phyloP scores from a whole-genome alignment of 2,113 vertebrate species.

The Mohoua ochrocephala region DNA sequence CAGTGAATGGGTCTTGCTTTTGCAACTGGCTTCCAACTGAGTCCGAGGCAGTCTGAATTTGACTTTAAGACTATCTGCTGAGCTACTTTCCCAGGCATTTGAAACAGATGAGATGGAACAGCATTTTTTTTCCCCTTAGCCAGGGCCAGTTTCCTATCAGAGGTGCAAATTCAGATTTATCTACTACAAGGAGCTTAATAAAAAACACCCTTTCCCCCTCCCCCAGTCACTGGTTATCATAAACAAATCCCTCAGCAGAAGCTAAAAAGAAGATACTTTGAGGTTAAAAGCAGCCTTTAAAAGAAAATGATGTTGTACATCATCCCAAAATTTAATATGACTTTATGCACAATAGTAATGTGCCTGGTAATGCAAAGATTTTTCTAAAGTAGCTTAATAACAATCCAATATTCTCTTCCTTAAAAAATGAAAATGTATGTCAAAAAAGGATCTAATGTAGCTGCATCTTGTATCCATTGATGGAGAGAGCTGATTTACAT shows the following conservation, averaged over 20 bases:
- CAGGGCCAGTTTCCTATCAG: conserved; percentile 49
- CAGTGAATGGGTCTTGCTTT: conserved; percentile 23
- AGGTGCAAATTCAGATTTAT: conserved; percentile 62
- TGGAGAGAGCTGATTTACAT: conserved; percentile 81
- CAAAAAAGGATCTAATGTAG: conserved; percentile 77
- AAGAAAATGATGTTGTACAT: conserved; percentile 76
- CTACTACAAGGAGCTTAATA: conserved; percentile 54
- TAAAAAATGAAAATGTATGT: conserved; percentile 80
- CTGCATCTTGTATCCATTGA: conserved; percentile 82
- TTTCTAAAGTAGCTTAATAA: conserved; percentile 79
- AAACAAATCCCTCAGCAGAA: conserved; percentile 64
- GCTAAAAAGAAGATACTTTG: conserved; percentile 62
- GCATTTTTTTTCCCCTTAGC: neutral
- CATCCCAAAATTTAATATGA: conserved; percentile 79
- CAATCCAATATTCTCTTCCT: conserved; percentile 77
- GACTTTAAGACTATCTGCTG: conserved; percentile 30
- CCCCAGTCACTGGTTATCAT: conserved; percentile 49
- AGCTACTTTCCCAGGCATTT: conserved; percentile 38
- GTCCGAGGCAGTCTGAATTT: neutral
- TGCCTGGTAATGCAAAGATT: conserved; percentile 75
- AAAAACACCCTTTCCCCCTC: conserved; percentile 37
- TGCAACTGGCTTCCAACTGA: conserved; percentile 13
- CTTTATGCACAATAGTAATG: conserved; percentile 78
- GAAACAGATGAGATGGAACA: conserved; percentile 21
- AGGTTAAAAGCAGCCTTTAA: conserved; percentile 74